Conservation (phyloP, 2,797 vertebrate genomes). For the Coendou prehensilis region DNA sequence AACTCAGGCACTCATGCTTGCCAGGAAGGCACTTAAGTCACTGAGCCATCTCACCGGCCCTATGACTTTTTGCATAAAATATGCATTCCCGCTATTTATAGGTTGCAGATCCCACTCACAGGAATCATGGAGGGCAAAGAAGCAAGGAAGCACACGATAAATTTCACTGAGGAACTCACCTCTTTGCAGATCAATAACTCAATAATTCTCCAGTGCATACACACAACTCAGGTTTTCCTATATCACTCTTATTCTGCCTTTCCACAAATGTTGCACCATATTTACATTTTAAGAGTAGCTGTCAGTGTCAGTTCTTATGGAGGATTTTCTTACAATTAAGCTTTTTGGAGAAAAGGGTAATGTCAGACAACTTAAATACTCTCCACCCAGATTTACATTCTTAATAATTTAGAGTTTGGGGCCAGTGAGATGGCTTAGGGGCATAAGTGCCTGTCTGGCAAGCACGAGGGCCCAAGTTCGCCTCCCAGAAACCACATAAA, state of each 20-base stretch:
- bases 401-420: conserved; percentile 10
- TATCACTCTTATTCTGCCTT: background rate
- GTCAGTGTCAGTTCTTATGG: conserved; percentile 15
- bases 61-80: conserved; percentile 24
- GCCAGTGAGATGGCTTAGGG: too few species aligned
- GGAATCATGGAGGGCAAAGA: background rate
- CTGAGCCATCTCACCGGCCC: too few species aligned
- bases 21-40: too few species aligned
- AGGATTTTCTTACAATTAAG: background rate
- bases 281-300: conserved; percentile 62
- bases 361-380: background rate
- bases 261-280: background rate
- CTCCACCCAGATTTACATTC: conserved; percentile 17
- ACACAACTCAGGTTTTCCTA: background rate
- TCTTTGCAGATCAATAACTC: background rate
- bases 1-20: too few species aligned
- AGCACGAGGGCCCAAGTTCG: too few species aligned
- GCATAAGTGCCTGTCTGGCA: too few species aligned
- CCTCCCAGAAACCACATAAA: too few species aligned
- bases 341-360: background rate
- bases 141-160: background rate
- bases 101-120: background rate
- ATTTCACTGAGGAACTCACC: background rate
- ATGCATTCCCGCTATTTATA: conserved; percentile 19
- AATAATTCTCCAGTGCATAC: too few species aligned